Conservation (phyloP, 2,797 vertebrate species). For the Xiphophorus birchmanni region DNA sequence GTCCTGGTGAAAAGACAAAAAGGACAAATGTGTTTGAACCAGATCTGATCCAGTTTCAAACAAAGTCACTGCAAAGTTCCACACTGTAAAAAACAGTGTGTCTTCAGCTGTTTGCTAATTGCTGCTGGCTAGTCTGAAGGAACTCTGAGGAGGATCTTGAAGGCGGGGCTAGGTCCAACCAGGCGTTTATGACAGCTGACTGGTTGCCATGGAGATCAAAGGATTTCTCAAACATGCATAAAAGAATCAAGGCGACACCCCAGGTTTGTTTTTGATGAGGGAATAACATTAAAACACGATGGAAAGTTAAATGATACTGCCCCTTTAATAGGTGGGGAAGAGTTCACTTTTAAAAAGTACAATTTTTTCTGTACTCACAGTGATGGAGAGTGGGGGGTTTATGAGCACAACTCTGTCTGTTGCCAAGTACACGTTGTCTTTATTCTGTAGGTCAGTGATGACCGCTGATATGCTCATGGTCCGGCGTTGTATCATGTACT, state of each 20-base stretch:
- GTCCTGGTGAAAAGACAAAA: background rate
- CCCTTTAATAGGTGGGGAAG: background rate
- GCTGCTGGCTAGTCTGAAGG: too few species aligned
- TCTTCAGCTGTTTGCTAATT: too few species aligned
- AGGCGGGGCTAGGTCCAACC: too few species aligned
- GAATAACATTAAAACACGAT: too few species aligned
- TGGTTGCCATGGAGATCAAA: too few species aligned
- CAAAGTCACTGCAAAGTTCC: background rate
- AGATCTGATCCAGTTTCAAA: background rate
- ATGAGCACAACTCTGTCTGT: slow-evolving; percentile 76
- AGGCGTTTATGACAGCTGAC: too few species aligned
- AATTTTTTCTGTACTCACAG: slow-evolving; percentile 62
- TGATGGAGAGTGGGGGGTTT: slow-evolving; percentile 70
- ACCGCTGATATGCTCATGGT: slow-evolving; percentile 79
- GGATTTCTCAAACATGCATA: too few species aligned
- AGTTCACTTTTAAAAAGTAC: background rate
- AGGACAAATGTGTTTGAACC: background rate
- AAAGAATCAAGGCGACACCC: too few species aligned
- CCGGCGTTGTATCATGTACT: slow-evolving; percentile 60
- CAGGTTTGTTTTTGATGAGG: too few species aligned
- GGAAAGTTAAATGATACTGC: too few species aligned
- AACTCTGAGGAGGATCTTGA: too few species aligned
- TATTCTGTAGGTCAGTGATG: slow-evolving; percentile 51
- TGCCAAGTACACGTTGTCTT: slow-evolving; percentile 57
- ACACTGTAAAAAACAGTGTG: too few species aligned